A percentile compares a stretch with the other conserved stretches of the same genome.
Conservation (phyloP, 92 coral and sea anemone genomes). For the Zoanthus solanderi region DNA sequence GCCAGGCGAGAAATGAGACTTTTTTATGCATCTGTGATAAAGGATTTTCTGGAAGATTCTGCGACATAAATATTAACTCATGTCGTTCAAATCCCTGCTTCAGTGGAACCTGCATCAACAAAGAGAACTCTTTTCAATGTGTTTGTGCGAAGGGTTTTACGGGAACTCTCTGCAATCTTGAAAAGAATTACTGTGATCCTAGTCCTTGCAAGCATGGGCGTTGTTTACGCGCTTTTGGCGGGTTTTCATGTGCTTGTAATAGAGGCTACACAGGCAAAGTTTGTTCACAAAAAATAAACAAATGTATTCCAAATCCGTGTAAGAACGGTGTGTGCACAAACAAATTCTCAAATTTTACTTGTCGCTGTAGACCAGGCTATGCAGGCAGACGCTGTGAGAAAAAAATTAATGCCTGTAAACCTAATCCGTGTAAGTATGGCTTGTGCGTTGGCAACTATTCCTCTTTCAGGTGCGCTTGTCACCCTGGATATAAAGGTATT, state of each 20-base stretch:
- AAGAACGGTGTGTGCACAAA: conserved; percentile 69
- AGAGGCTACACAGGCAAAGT: conserved; percentile 77
- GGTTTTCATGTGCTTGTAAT: conserved; percentile 63
- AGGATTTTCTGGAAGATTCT: conserved; percentile 34
- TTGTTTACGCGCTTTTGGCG: conserved; percentile 30
- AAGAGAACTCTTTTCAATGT: conserved; percentile 43
- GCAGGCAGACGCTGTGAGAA: conserved; percentile 73
- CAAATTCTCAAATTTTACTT: conserved; percentile 49
- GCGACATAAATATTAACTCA: conserved; percentile 62
- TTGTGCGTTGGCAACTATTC: conserved; percentile 47
- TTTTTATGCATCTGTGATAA: conserved; percentile 44
- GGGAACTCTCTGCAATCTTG: conserved; percentile 47
- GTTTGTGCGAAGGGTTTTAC: conserved; percentile 62
- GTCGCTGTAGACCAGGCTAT: conserved; percentile 80
- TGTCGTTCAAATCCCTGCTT: conserved; percentile 60
- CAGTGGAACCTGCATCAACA: conserved; percentile 43
- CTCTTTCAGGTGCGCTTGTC: conserved; percentile 73
- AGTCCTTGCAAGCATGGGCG: conserved; percentile 67
- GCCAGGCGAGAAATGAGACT: conserved; percentile 34
- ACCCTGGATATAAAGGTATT: conserved; percentile 71
- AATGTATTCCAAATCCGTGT: conserved; percentile 73
- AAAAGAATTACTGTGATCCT: conserved; percentile 45
- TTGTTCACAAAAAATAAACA: conserved; percentile 62
- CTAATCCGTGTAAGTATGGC: conserved; percentile 84
- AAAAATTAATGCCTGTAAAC: conserved; percentile 57